These are phyloP conservation scores for Camptogramma bilineatum DNA, from an alignment of 2,888 invertebrate genomes.

Conservation along the genomic window DNA sequence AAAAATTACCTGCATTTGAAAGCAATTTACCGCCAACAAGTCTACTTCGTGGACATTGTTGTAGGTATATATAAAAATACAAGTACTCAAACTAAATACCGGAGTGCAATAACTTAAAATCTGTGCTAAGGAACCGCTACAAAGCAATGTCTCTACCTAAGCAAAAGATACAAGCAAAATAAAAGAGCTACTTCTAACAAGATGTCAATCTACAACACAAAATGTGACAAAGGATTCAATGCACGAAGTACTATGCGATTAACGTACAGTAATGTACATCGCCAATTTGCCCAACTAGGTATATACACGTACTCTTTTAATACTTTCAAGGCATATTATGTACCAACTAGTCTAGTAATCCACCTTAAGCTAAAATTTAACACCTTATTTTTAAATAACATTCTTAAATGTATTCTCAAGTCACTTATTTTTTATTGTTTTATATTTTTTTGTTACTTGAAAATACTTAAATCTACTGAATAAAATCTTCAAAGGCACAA, in stretches of 20 bases:
- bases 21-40: slow-evolving; percentile 22
- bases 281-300: slow-evolving; percentile 72
- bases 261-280: slow-evolving; percentile 82
- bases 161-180: slow-evolving; percentile 54
- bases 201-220: slow-evolving; percentile 57
- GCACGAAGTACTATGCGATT: slow-evolving; percentile 81
- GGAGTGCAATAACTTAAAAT: slow-evolving; percentile 53
- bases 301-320: slow-evolving; percentile 77
- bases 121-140: slow-evolving; percentile 40
- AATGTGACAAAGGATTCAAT: slow-evolving; percentile 75
- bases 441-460: slow-evolving; percentile 30
- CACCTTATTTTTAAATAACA: slow-evolving; percentile 59
- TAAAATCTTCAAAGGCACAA: slow-evolving; percentile 71
- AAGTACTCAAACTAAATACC: slow-evolving; percentile 51
- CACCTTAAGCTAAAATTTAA: slow-evolving; percentile 73
- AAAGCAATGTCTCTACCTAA: slow-evolving; percentile 41
- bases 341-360: slow-evolving; percentile 63
- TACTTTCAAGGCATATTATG: slow-evolving; percentile 80
- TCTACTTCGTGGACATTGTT: slow-evolving; percentile 17
- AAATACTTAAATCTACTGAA: slow-evolving; percentile 41
- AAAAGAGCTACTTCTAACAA: slow-evolving; percentile 49
- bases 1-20: slow-evolving; percentile 15
- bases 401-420: slow-evolving; percentile 46
- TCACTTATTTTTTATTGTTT: slow-evolving; percentile 29
- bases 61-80: slow-evolving; percentile 36